These are phyloP conservation scores for Agrypnus murinus DNA, from an alignment of 2,888 invertebrate species.

Conservation along the genomic window DNA sequence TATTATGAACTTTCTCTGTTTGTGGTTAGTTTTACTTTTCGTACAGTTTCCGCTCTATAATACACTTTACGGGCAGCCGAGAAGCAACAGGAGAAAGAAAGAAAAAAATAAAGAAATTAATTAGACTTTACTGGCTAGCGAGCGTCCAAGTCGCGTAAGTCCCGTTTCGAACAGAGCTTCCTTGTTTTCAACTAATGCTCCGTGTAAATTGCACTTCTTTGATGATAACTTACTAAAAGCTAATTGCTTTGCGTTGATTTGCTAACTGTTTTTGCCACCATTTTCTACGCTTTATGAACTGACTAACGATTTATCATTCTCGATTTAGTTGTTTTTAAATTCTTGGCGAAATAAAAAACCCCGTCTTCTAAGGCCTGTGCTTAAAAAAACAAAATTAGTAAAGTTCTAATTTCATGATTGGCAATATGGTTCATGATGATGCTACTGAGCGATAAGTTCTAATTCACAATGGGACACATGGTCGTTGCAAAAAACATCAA, in stretches of 20 bases:
- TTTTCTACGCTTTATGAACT: conserved; percentile 46
- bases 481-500: no score
- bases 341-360: not conserved
- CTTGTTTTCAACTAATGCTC: conserved; percentile 69
- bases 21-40: conserved; percentile 41
- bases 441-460: no score
- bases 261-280: conserved; percentile 62
- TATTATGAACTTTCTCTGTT: conserved; percentile 41
- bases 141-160: conserved; percentile 64
- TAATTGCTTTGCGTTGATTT: conserved; percentile 69
- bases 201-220: conserved; percentile 71
- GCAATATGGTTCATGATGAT: no score
- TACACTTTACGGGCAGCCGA: conserved; percentile 18
- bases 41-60: conserved; percentile 43
- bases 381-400: no score
- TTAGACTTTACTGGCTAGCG: conserved; percentile 57
- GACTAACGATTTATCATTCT: conserved; percentile 47
- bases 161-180: conserved; percentile 59
- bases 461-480: no score
- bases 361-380: no score
- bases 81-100: not conserved
- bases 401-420: no score
- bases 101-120: conserved; percentile 38
- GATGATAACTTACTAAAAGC: conserved; percentile 69
- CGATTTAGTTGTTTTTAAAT: conserved; percentile 38